Base-by-base conservation (phyloP, 1,140 invertebrate species). In the Pseudomyrmex concolor region DNA sequence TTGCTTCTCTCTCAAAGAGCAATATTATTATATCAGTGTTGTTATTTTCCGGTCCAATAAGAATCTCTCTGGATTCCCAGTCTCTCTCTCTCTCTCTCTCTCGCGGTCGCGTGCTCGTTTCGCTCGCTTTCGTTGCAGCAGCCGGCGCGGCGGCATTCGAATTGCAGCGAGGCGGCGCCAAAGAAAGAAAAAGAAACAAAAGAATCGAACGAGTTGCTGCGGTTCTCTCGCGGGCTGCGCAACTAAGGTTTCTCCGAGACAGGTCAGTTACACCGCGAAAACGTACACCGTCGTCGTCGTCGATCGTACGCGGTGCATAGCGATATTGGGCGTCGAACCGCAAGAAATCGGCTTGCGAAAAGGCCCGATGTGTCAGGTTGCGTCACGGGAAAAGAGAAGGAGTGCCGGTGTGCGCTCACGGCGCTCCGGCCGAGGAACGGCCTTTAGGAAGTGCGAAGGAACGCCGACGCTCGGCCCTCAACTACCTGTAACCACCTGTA, bases 231-330 rank as follows among this genome's bases (percentile, higher is more conserved):
- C 64, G 59, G 12, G 63, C 67, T 63, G 76, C 85, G 80, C 78
- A 91, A 91, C 88, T 73, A 84, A 86, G 86, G 84, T 90, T 89
- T 86, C 82, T 25, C 48, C 80, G 73, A 70, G 88, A 74, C 85
- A 90, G 89, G 89, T 92, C 90, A 92, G 87, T 92, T 91, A 89
- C 86, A 91, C 86, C 91, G 90, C 89, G 88, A 92, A 91, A 90
- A 89, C 84, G 83, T 89, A 87, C 76, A 89, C 84, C 83, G 25
- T 62, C 67, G 45, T 62, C 45, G 50, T 34, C 34, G 34, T 34
- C 5, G 34, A 34, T 34, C 34, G 34, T 5, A 34, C 34, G 34
- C 34, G 34, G 2, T 13, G 43, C 71, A 43, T 43, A n/a, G 63
- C 64, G 85, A 89, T 89, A 89, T 85, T 77, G 84, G 86, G 57